These are phyloP conservation scores for Linhomoeus sp. DNA, from an alignment of 2,888 invertebrate genomes.

Conservation along the genomic window DNA sequence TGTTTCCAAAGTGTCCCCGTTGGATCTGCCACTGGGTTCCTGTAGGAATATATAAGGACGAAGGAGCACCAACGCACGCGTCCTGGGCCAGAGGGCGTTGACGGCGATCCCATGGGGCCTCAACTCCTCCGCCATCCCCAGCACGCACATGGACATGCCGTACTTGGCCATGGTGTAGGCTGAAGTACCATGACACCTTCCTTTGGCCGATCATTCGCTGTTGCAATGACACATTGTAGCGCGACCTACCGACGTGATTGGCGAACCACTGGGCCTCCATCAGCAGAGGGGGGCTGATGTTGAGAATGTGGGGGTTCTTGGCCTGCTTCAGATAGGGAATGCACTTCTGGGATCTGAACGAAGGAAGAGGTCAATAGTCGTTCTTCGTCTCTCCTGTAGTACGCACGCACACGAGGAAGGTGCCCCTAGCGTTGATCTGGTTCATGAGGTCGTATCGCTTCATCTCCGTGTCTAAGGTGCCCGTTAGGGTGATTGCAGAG, in stretches of 20 bases:
- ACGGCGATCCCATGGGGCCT: conserved; percentile 60
- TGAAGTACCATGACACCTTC: no score
- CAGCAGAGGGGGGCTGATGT: conserved; percentile 78
- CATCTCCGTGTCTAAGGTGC: conserved; percentile 65
- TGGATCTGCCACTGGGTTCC: no score
- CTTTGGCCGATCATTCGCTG: no score
- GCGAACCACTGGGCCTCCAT: conserved; percentile 74
- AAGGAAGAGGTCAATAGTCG: no score
- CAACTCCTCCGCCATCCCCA: conserved; percentile 85
- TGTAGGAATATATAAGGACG: no score
- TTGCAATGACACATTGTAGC: no score
- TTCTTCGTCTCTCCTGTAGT: no score
- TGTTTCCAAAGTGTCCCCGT: no score
- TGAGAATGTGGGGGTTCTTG: conserved; percentile 75
- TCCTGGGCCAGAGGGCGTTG: conserved; percentile 81
- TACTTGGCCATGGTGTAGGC: conserved; percentile 97
- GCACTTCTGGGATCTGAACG: conserved; percentile 62
- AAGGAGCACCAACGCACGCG: conserved; percentile 7
- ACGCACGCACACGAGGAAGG: conserved; percentile 60
- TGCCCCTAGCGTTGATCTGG: conserved; percentile 75
- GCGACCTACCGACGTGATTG: conserved; percentile 46
- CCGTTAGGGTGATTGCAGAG: conserved; percentile 55
- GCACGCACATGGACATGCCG: conserved; percentile 70
- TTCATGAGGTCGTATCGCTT: conserved; percentile 93
- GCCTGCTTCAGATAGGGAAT: conserved; percentile 63